Percentiles rank a stretch among this genome's conserved stretches.
Evolutionary conservation across 2,888 invertebrate genomes (phyloP).

Genomic region (Ormyrus nitidulus): DNA sequence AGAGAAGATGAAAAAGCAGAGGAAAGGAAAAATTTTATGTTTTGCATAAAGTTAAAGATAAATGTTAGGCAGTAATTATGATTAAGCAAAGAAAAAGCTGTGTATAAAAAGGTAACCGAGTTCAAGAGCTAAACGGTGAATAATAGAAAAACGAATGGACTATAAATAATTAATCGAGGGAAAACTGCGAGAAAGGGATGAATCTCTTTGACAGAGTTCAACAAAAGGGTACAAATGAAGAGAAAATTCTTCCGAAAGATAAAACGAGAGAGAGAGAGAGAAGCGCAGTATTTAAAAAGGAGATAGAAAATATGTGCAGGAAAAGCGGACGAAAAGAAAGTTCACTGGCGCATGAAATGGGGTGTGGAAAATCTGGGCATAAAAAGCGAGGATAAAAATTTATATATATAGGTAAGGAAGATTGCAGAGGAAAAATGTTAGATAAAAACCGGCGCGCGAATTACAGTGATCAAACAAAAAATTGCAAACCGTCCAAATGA

Average conservation of each 20-base stretch:
- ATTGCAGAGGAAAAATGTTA: too few species aligned
- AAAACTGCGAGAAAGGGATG: background rate
- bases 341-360: constrained; percentile 7
- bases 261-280: constrained; percentile 7
- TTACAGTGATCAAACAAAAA: too few species aligned
- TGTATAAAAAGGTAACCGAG: background rate
- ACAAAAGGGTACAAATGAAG: constrained; percentile 5
- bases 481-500: too few species aligned
- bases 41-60: too few species aligned
- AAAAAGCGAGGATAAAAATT: constrained; percentile 10
- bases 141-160: background rate
- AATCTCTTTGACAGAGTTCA: constrained; percentile 17
- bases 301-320: background rate
- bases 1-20: too few species aligned
- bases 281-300: constrained; percentile 12
- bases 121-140: background rate
- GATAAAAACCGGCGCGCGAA: too few species aligned
- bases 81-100: too few species aligned
- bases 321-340: background rate
- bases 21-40: too few species aligned
- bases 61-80: too few species aligned
- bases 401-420: background rate
- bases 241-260: background rate
- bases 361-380: constrained; percentile 8
- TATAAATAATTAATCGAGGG: constrained; percentile 17